Percentiles rank a stretch among this genome's conserved stretches.
Evolutionary conservation across 2,797 vertebrate genomes (phyloP).

Genomic region (Sebastes kiyomatsui): DNA sequence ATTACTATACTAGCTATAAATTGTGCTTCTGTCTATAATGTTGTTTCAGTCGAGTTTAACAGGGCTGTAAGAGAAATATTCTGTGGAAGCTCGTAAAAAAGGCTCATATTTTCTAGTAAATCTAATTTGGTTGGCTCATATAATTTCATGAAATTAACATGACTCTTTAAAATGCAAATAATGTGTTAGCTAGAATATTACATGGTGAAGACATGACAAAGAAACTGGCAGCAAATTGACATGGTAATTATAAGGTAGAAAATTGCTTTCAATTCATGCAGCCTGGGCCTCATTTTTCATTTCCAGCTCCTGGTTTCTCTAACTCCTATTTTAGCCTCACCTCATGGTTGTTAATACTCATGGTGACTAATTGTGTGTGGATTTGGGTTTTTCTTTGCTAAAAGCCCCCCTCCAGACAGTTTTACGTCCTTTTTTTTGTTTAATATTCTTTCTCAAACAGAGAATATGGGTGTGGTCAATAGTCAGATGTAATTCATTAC

Average conservation of each 20-base stretch:
- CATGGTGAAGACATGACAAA: slow-evolving; percentile 8
- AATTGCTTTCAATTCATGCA: background rate
- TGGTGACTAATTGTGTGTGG: background rate
- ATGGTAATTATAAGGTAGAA: slow-evolving; percentile 13
- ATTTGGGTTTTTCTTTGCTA: background rate
- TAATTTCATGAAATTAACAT: background rate
- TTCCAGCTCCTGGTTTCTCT: background rate
- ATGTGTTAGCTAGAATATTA: background rate
- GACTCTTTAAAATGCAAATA: slow-evolving; percentile 4
- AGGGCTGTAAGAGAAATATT: background rate
- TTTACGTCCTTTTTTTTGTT: too few species aligned
- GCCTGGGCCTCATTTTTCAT: background rate
- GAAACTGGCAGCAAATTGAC: slow-evolving; percentile 4
- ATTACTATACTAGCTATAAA: background rate
- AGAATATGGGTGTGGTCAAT: too few species aligned
- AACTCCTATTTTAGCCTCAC: background rate
- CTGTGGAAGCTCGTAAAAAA: background rate
- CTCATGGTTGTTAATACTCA: background rate
- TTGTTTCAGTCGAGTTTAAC: background rate
- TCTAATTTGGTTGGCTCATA: background rate
- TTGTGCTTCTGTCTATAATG: background rate
- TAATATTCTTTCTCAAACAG: too few species aligned
- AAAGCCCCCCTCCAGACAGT: too few species aligned
- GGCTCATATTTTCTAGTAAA: background rate
- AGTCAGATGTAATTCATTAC: too few species aligned